These are phyloP conservation scores for Lordiphosa mommai DNA, from an alignment of 1,140 invertebrate species.

Conservation along the genomic window DNA sequence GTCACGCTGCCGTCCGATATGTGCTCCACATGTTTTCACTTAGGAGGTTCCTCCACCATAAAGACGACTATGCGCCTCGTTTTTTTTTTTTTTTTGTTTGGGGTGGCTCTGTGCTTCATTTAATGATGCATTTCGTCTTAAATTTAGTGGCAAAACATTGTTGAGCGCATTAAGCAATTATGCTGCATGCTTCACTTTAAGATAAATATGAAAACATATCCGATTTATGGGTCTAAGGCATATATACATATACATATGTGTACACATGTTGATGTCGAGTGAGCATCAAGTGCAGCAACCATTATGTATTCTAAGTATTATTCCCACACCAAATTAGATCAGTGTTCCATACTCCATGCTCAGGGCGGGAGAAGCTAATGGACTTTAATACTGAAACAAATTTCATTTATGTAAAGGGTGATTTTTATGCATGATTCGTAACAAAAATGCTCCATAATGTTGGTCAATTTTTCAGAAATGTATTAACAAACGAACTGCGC, in stretches of 20 bases:
- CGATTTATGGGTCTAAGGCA: constrained; percentile 1
- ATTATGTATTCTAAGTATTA: too few species aligned
- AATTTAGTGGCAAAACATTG: constrained; percentile 51
- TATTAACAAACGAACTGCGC: too few species aligned
- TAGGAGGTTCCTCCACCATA: constrained; percentile 42
- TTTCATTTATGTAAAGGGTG: too few species aligned
- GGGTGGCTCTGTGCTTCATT: constrained; percentile 8
- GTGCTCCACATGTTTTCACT: constrained; percentile 59
- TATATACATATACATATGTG: neutral
- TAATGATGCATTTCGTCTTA: constrained; percentile 51
- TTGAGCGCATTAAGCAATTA: constrained; percentile 39
- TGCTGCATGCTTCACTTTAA: constrained; percentile 13
- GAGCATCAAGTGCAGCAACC: too few species aligned
- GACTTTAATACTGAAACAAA: too few species aligned
- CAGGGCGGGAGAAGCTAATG: too few species aligned
- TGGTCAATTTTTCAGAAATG: too few species aligned
- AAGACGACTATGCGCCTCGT: constrained; percentile 6
- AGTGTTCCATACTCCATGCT: too few species aligned
- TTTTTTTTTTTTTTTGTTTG: neutral
- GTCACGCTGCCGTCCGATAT: constrained; percentile 23
- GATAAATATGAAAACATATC: neutral
- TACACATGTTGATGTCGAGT: too few species aligned
- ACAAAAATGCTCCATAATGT: too few species aligned
- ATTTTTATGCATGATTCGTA: too few species aligned
- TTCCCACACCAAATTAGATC: too few species aligned